These are phyloP conservation scores for Coronaproctus castanopsis DNA, from an alignment of 2,888 invertebrate species.

Conservation along the genomic window DNA sequence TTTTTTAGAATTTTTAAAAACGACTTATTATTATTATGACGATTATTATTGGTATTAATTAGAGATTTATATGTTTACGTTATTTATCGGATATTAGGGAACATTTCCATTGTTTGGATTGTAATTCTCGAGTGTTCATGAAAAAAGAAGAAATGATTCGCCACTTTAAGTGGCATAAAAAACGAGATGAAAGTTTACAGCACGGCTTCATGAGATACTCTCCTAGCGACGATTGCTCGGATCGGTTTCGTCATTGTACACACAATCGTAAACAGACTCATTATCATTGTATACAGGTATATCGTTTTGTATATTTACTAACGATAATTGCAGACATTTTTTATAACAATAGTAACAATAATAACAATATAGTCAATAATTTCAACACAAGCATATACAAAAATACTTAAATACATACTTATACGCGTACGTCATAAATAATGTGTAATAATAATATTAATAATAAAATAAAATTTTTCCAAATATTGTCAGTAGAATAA, in stretches of 20 bases:
- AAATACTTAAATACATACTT: too few relatives aligned
- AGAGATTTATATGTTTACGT: too few relatives aligned
- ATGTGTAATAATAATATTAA: too few relatives aligned
- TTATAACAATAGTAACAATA: neutral
- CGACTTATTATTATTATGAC: too few relatives aligned
- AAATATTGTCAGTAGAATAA: too few relatives aligned
- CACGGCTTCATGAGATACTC: slow-evolving; percentile 91
- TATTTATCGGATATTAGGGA: too few relatives aligned
- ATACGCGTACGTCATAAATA: too few relatives aligned
- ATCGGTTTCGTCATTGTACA: slow-evolving; percentile 56
- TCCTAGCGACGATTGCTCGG: slow-evolving; percentile 82
- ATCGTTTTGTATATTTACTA: too few relatives aligned
- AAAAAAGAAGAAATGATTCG: slow-evolving; percentile 98
- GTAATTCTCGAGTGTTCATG: slow-evolving; percentile 66
- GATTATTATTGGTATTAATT: too few relatives aligned
- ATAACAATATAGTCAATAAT: neutral
- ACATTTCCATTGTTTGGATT: slow-evolving; percentile 81
- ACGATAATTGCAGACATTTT: neutral
- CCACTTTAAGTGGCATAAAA: slow-evolving; percentile 98
- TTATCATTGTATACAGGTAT: slow-evolving; percentile 85
- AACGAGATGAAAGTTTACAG: slow-evolving; percentile 85
- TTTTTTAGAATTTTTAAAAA: too few relatives aligned
- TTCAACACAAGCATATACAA: neutral
- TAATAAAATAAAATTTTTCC: too few relatives aligned
- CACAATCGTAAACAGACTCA: slow-evolving; percentile 89